A percentile compares a stretch with the other conserved stretches of the same genome.
phyloP scores from a whole-genome alignment of 2,113 vertebrate genomes.

The Haemorhous mexicanus region DNA sequence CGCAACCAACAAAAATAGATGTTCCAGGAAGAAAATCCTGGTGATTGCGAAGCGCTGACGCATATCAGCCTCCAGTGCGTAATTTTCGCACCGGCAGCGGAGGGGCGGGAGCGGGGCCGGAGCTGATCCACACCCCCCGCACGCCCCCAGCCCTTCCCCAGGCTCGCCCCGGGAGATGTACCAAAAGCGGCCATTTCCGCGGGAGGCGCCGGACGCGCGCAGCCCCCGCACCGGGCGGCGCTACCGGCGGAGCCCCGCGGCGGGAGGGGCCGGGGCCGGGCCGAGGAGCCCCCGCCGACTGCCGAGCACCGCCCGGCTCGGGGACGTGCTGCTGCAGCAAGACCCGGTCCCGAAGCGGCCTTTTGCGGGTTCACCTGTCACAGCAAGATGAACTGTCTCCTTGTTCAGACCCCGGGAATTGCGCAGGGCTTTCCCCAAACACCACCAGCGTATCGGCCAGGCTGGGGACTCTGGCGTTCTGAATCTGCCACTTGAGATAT shows the following conservation, averaged over 20 bases:
- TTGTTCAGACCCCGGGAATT: background rate
- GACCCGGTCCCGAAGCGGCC: rapidly evolving
- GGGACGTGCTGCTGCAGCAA: rapidly evolving
- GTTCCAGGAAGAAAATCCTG: background rate
- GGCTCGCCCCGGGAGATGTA: background rate
- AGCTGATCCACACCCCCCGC: background rate
- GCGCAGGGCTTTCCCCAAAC: background rate
- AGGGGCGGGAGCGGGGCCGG: background rate
- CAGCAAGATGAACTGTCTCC: rapidly evolving
- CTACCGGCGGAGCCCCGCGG: background rate
- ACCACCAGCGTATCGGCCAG: rapidly evolving
- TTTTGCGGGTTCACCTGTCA: background rate
- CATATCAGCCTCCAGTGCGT: background rate
- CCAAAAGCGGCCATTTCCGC: background rate
- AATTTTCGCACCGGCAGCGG: background rate
- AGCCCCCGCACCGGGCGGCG: background rate
- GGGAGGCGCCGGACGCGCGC: background rate
- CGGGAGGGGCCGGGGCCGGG: background rate
- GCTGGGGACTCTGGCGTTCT: rapidly evolving
- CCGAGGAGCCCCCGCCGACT: too few species aligned
- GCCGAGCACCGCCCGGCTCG: background rate
- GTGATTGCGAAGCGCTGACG: background rate
- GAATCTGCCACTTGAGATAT: background rate
- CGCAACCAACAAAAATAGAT: background rate
- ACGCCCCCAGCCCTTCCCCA: background rate